phyloP scores from a whole-genome alignment of 2,888 invertebrate species.

The Fissipunctia ypsillon region DNA sequence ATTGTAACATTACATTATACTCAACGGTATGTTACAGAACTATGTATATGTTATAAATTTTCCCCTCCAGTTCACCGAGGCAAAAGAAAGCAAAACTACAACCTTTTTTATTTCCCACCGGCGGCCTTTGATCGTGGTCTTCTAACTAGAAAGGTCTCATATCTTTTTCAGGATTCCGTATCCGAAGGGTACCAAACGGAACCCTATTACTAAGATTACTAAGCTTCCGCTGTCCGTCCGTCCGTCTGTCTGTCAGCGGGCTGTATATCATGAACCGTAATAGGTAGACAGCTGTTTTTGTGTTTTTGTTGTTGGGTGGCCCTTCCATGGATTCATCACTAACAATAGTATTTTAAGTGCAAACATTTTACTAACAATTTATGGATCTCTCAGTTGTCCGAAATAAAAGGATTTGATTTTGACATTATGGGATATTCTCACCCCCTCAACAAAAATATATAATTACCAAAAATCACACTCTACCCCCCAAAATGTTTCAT shows the following conservation, averaged over 20 bases:
- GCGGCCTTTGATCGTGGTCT: constrained; percentile 41
- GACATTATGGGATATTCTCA: neutral
- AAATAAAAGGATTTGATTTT: neutral
- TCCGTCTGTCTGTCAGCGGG: too few relatives aligned
- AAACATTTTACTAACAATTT: too few relatives aligned
- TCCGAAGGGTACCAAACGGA: neutral
- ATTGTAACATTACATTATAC: neutral
- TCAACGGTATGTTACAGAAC: neutral
- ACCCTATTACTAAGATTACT: too few relatives aligned
- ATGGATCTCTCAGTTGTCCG: neutral
- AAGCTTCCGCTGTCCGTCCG: too few relatives aligned
- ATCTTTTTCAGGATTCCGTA: neutral
- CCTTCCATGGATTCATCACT: too few relatives aligned
- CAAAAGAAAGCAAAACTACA: constrained; percentile 25
- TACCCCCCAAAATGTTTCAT: neutral
- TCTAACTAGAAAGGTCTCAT: neutral
- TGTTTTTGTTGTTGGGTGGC: too few relatives aligned
- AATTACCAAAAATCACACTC: neutral
- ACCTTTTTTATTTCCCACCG: constrained; percentile 22
- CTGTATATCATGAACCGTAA: too few relatives aligned
- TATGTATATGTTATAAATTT: neutral
- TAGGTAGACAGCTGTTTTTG: too few relatives aligned
- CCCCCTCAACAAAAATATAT: neutral
- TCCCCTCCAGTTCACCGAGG: constrained; percentile 14
- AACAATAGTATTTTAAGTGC: too few relatives aligned